A percentile compares a stretch with the other conserved stretches of the same genome.
phyloP scores from a whole-genome alignment of 64 coral and sea anemone genomes.

The Porites australiensis region DNA sequence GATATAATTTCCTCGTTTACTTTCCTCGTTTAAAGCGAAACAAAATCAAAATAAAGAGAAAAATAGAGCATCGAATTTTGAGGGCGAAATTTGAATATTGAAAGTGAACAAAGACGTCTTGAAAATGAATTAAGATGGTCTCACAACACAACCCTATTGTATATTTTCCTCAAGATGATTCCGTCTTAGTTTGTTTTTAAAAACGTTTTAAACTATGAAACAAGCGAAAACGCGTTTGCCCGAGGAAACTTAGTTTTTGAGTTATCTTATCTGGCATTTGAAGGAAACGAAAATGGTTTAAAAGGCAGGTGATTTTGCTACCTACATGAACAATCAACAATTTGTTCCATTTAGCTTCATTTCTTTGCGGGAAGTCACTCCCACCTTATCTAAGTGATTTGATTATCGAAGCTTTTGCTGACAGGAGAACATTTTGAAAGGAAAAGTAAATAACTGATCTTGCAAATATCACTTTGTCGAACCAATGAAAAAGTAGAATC shows the following conservation, averaged over 20 bases:
- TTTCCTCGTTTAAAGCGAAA: background rate
- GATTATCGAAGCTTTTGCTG: background rate
- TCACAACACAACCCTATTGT: background rate
- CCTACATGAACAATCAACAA: background rate
- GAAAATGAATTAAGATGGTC: no score
- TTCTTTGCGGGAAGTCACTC: background rate
- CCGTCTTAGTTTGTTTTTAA: no score
- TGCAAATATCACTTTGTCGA: background rate
- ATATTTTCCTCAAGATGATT: no score
- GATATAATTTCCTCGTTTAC: background rate
- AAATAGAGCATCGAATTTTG: background rate
- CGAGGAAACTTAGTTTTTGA: background rate
- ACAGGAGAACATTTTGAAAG: background rate
- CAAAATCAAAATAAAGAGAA: background rate
- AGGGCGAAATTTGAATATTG: background rate
- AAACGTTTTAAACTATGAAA: no score
- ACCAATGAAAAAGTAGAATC: background rate
- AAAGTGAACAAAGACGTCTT: background rate
- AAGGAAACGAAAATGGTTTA: background rate
- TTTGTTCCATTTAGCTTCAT: constrained; percentile 1
- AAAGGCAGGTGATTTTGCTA: background rate
- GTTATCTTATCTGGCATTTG: background rate
- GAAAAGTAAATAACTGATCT: background rate
- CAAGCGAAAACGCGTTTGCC: background rate
- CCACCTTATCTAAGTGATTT: background rate